These are phyloP conservation scores for Phyllostomus discolor DNA, from an alignment of 2,113 vertebrate species.

Conservation along the genomic window DNA sequence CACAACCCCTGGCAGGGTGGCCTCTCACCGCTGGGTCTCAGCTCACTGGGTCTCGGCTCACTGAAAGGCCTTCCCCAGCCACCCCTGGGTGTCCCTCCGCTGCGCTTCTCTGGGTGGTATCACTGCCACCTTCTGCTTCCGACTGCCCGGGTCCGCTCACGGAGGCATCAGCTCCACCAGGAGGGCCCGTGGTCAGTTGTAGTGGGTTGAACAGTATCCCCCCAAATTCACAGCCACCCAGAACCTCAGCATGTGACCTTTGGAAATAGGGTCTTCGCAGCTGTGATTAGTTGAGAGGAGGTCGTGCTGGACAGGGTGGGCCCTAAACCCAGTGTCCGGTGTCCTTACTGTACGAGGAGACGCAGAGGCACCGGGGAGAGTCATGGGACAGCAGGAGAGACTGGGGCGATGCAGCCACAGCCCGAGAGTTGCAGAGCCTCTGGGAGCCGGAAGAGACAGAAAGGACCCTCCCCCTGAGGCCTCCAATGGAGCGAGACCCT, in stretches of 20 bases:
- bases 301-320: no score
- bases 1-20: neutral
- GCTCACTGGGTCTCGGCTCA: neutral
- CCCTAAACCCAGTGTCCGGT: neutral
- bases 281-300: neutral
- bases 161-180: neutral
- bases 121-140: neutral
- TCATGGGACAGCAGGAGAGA: neutral
- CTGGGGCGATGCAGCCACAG: neutral
- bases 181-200: neutral
- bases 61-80: neutral
- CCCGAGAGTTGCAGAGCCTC: neutral
- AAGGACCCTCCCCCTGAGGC: neutral
- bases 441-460: neutral
- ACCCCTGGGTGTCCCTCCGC: neutral
- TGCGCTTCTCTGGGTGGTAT: rapidly evolving
- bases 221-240: neutral
- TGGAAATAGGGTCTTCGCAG: neutral
- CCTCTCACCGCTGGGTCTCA: neutral
- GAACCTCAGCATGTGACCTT: neutral
- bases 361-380: neutral
- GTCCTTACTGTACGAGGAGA: neutral
- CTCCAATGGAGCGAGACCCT: neutral
- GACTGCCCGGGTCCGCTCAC: neutral
- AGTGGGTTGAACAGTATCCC: neutral